phyloP scores from a whole-genome alignment of 2,888 invertebrate species.

The Ennomos quercinarius region DNA sequence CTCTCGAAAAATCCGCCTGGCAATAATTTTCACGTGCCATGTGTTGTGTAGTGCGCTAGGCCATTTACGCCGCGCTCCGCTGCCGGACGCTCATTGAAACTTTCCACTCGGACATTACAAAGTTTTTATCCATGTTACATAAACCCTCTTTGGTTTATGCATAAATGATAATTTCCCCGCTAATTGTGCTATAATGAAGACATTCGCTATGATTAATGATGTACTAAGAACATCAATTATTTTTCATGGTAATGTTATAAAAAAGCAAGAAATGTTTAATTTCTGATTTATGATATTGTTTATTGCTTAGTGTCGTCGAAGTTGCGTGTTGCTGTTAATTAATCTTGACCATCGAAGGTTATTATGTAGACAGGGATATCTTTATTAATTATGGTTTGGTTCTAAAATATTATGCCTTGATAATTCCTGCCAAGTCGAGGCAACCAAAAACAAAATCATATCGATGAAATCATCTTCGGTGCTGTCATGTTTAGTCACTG shows the following conservation, averaged over 20 bases:
- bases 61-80: slow-evolving; percentile 42
- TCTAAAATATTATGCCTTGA: no score
- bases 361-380: no score
- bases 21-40: slow-evolving; percentile 82
- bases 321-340: slow-evolving; percentile 13
- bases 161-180: slow-evolving; percentile 13
- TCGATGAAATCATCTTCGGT: no score
- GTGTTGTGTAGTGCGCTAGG: slow-evolving; percentile 65
- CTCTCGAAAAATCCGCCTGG: slow-evolving; percentile 83
- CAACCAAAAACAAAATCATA: no score
- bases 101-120: slow-evolving; percentile 15
- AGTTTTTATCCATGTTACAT: slow-evolving; percentile 6
- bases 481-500: neutral
- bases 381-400: no score
- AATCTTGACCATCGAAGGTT: no score
- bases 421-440: no score
- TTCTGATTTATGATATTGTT: slow-evolving; percentile 22
- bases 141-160: slow-evolving; percentile 3
- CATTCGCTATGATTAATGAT: slow-evolving; percentile 18
- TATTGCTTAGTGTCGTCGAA: slow-evolving; percentile 12
- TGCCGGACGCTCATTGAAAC: slow-evolving; percentile 28
- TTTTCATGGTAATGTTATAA: slow-evolving; percentile 10
- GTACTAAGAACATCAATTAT: slow-evolving; percentile 26
- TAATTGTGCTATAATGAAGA: slow-evolving; percentile 17
- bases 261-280: slow-evolving; percentile 7